phyloP scores from a whole-genome alignment of 2,113 vertebrate species.

The Calypte anna region DNA sequence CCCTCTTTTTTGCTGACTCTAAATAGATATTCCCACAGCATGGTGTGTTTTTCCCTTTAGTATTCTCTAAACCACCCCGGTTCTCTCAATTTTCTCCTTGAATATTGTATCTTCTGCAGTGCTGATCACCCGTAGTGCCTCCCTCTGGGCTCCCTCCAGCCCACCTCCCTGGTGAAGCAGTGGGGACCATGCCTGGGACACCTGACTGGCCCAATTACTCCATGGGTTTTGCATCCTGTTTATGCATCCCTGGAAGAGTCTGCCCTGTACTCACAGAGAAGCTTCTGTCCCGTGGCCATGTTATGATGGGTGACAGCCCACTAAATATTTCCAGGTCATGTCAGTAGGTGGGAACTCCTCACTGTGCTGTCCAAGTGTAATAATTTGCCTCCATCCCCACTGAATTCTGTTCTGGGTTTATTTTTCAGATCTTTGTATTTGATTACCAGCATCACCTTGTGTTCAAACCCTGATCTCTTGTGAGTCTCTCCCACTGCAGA shows the following conservation, averaged over 20 bases:
- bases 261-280: neutral
- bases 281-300: neutral
- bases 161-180: neutral
- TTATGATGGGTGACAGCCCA: neutral
- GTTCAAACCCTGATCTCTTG: neutral
- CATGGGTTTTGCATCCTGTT: neutral
- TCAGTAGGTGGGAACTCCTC: neutral
- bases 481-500: neutral
- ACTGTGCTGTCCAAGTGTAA: neutral
- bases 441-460: neutral
- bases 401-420: neutral
- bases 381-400: neutral
- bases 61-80: neutral
- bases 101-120: neutral
- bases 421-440: neutral
- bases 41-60: neutral
- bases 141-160: neutral
- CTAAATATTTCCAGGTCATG: neutral
- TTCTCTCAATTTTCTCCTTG: neutral
- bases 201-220: neutral
- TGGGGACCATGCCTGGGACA: too few relatives aligned
- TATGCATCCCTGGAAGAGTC: neutral
- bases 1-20: neutral
- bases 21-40: fast-evolving
- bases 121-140: neutral